phyloP scores from a whole-genome alignment of 1,140 invertebrate species.

The Fopius arisanus region DNA sequence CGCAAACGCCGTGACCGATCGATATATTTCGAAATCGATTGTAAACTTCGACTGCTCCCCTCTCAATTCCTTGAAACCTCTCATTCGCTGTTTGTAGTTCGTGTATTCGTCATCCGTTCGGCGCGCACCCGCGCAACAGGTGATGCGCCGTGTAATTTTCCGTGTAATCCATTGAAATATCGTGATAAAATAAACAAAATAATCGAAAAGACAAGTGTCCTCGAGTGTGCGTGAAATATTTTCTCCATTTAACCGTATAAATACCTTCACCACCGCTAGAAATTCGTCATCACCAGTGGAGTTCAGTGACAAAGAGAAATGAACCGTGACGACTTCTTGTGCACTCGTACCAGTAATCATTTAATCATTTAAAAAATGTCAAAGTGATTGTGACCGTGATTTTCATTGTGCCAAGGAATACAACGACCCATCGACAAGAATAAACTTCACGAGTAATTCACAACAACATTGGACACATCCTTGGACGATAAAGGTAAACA shows the following conservation, averaged over 20 bases:
- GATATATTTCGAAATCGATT: background rate
- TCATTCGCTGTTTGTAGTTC: background rate
- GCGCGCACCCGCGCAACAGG: constrained; percentile 11
- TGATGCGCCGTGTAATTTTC: background rate
- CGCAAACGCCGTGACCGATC: background rate
- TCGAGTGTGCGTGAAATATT: background rate
- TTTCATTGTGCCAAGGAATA: background rate
- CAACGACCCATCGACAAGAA: background rate
- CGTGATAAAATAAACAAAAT: background rate
- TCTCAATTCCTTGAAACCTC: background rate
- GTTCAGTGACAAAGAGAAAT: constrained; percentile 9
- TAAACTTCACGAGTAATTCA: no score
- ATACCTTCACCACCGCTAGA: background rate
- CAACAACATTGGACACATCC: no score
- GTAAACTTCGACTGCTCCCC: background rate
- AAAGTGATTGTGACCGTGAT: background rate
- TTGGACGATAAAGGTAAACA: no score
- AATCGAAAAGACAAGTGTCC: background rate
- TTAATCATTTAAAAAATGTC: background rate
- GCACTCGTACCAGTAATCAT: background rate
- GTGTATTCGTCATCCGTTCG: background rate
- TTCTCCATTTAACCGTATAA: background rate
- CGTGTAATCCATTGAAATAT: background rate
- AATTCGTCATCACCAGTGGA: constrained; percentile 8
- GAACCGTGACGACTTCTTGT: background rate